Conservation (phyloP, 2,113 vertebrate species). For the Cranoglanis bouderius region DNA sequence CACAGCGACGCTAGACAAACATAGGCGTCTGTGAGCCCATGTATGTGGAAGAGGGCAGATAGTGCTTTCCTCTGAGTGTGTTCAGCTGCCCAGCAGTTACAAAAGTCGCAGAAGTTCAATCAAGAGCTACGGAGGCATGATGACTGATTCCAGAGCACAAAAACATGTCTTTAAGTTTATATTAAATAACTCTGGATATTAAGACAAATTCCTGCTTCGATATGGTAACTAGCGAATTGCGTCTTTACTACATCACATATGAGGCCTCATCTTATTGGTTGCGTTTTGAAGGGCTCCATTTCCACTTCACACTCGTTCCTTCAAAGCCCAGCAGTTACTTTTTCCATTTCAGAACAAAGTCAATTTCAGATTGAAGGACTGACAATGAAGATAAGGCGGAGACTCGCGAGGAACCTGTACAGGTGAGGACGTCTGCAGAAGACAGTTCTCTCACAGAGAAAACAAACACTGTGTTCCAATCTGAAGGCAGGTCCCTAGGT, state of each 20-base stretch:
- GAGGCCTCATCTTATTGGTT: neutral
- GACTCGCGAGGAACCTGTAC: slow-evolving; percentile 40
- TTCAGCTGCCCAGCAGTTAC: too few relatives aligned
- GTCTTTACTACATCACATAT: neutral
- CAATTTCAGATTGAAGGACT: slow-evolving; percentile 60
- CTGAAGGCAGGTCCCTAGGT: neutral
- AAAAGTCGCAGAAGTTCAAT: neutral
- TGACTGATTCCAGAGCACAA: too few relatives aligned
- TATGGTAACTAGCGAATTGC: neutral
- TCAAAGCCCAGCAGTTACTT: slow-evolving; percentile 57
- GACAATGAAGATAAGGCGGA: slow-evolving; percentile 49
- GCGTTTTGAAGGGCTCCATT: slow-evolving; percentile 43
- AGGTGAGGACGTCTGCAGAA: slow-evolving; percentile 50
- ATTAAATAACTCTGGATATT: neutral
- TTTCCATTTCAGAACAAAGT: slow-evolving; percentile 59
- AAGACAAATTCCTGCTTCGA: neutral
- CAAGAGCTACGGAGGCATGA: neutral
- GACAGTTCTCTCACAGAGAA: slow-evolving; percentile 31
- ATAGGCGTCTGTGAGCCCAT: neutral
- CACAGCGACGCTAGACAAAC: neutral
- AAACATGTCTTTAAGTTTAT: neutral
- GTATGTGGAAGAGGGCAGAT: neutral
- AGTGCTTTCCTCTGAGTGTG: too few relatives aligned
- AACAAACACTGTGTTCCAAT: neutral
- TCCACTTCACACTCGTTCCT: slow-evolving; percentile 57